phyloP scores from a whole-genome alignment of 1,140 invertebrate genomes.

The Pogonomyrmex barbatus region DNA sequence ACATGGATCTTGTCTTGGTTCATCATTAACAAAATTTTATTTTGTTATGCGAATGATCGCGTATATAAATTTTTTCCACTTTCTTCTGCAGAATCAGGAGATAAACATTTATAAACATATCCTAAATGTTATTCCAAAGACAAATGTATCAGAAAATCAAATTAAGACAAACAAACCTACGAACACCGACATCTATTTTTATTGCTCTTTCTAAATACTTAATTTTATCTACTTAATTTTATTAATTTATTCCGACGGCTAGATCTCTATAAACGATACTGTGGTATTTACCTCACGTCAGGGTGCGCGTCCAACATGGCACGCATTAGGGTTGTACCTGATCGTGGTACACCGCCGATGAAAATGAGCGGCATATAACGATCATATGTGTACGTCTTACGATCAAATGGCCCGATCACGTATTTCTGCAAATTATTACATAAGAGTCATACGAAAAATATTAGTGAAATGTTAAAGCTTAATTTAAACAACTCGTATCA shows the following conservation, averaged over 20 bases:
- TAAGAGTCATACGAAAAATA: not conserved
- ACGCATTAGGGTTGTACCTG: slow-evolving; percentile 98
- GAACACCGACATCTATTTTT: not conserved
- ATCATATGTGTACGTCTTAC: slow-evolving; percentile 91
- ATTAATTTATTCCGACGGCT: not conserved
- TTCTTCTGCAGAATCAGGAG: not conserved
- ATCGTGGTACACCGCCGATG: slow-evolving; percentile 98
- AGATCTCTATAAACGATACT: not conserved
- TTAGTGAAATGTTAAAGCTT: not conserved
- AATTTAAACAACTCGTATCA: not conserved
- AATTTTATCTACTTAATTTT: not conserved
- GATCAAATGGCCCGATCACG: slow-evolving; percentile 87
- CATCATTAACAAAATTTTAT: not conserved
- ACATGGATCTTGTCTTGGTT: not conserved
- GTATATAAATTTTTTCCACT: not conserved
- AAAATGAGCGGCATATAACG: slow-evolving; percentile 97
- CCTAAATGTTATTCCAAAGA: not conserved
- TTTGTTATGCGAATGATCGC: not conserved
- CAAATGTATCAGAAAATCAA: not conserved
- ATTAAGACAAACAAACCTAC: not conserved
- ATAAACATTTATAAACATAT: not conserved
- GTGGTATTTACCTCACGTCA: slow-evolving; percentile 91
- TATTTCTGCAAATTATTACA: slow-evolving; percentile 86
- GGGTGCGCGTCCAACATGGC: slow-evolving; percentile 99
- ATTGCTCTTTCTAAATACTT: not conserved